These are phyloP conservation scores for Drosophila pseudoobscura DNA, from an alignment of 1,140 invertebrate genomes.

Conservation along the genomic window DNA sequence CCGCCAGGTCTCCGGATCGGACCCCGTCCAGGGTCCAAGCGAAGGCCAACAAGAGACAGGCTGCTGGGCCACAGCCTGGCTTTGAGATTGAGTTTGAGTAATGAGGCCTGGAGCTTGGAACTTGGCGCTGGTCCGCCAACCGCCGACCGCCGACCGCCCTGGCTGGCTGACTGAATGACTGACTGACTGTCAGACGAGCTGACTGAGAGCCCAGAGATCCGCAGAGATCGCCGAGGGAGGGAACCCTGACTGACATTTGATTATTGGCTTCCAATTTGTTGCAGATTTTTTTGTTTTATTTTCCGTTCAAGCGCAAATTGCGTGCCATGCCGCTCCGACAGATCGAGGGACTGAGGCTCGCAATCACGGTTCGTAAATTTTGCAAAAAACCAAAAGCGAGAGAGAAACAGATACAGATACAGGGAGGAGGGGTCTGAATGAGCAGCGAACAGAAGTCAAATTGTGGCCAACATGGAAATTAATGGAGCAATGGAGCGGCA, in stretches of 20 bases:
- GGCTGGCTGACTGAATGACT: constrained; percentile 30
- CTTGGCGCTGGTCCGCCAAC: background rate
- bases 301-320: constrained; percentile 63
- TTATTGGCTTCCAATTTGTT: constrained; percentile 83
- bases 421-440: constrained; percentile 10
- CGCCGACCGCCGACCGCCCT: constrained; percentile 30
- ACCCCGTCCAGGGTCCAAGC: too few relatives aligned
- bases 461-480: constrained; percentile 80
- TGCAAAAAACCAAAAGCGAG: constrained; percentile 33
- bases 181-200: constrained; percentile 20
- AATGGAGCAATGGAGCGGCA: constrained; percentile 58
- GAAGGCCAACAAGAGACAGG: too few relatives aligned
- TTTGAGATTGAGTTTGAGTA: constrained; percentile 55
- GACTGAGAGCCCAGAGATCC: constrained; percentile 11
- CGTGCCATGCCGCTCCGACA: constrained; percentile 42
- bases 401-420: constrained; percentile 15
- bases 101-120: constrained; percentile 51
- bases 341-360: constrained; percentile 13
- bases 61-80: background rate
- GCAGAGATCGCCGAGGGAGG: constrained; percentile 21
- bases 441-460: constrained; percentile 73
- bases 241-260: constrained; percentile 80
- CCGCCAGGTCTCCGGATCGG: constrained; percentile 18
- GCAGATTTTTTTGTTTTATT: constrained; percentile 54
- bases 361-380: constrained; percentile 71